Evolutionary conservation across 2,113 vertebrate genomes (phyloP).

Genomic region (Rattus rattus): DNA sequence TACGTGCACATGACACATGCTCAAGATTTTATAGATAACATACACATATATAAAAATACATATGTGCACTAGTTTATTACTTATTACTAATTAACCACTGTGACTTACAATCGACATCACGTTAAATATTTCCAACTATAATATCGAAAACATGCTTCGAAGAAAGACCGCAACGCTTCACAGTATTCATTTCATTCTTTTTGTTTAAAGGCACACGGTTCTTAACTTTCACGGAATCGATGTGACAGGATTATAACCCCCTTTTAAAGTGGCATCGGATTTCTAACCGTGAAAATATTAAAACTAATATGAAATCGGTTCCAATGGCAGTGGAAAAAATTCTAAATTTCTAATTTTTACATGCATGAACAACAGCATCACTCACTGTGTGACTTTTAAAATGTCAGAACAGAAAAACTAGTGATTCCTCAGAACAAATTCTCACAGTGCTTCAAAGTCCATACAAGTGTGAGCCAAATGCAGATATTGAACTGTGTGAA

Average conservation of each 20-base stretch:
- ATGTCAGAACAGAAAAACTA: conserved; percentile 35
- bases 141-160: conserved; percentile 45
- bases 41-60: not conserved
- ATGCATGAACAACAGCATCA: conserved; percentile 54
- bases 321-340: not conserved
- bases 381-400: conserved; percentile 38
- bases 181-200: not conserved
- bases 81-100: conserved; percentile 17
- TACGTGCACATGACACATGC: conserved; percentile 58
- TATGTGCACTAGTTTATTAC: not conserved
- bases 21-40: not conserved
- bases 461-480: conserved; percentile 68
- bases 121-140: conserved; percentile 60
- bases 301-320: conserved; percentile 50
- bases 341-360: conserved; percentile 44
- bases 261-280: conserved; percentile 52
- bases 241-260: conserved; percentile 9
- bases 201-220: conserved; percentile 39
- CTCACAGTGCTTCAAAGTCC: conserved; percentile 61
- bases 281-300: conserved; percentile 30
- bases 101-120: not conserved
- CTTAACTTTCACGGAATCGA: conserved; percentile 37
- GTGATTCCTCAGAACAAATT: not conserved
- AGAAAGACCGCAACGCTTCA: conserved; percentile 21
- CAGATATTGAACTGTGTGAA: conserved; percentile 65